Percentiles rank a stretch among this genome's conserved stretches.
phyloP scores from a whole-genome alignment of 2,888 invertebrate genomes.

The Platerodrilus igneus region DNA sequence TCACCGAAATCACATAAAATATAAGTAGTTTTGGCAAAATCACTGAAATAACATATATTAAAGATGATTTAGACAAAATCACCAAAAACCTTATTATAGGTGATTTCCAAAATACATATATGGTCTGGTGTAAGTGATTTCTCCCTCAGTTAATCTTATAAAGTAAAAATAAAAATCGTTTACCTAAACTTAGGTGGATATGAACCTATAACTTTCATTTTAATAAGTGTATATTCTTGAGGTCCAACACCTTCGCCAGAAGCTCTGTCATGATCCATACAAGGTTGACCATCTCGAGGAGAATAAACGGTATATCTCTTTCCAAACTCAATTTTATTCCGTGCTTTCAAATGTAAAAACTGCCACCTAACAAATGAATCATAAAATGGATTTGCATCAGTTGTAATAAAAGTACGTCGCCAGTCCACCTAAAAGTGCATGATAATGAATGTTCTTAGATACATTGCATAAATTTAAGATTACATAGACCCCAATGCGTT shows the following conservation, averaged over 20 bases:
- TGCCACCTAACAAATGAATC: conserved; percentile 99
- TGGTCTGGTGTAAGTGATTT: too few relatives aligned
- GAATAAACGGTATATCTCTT: conserved; percentile 96
- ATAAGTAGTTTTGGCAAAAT: too few relatives aligned
- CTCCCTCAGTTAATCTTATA: too few relatives aligned
- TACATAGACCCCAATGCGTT: conserved; percentile 86
- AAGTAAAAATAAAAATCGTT: conserved; percentile 30
- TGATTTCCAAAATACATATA: too few relatives aligned
- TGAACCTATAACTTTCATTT: conserved; percentile 79
- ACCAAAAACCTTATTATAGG: too few relatives aligned
- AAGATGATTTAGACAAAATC: too few relatives aligned
- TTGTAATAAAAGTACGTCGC: conserved; percentile 97
- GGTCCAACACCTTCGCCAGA: conserved; percentile 96
- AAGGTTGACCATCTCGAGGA: conserved; percentile 94
- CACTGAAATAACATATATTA: too few relatives aligned
- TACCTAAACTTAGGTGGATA: conserved; percentile 67
- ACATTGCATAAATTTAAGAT: conserved; percentile 24
- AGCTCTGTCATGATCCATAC: conserved; percentile 98
- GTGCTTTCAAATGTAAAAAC: conserved; percentile 76
- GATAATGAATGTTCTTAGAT: too few relatives aligned
- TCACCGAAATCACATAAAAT: too few relatives aligned
- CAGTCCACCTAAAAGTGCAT: conserved; percentile 87
- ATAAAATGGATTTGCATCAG: conserved; percentile 94
- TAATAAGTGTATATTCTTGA: conserved; percentile 95
- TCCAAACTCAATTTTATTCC: conserved; percentile 91